phyloP scores from a whole-genome alignment of 2,888 invertebrate genomes.

The Andrena haemorrhoa region DNA sequence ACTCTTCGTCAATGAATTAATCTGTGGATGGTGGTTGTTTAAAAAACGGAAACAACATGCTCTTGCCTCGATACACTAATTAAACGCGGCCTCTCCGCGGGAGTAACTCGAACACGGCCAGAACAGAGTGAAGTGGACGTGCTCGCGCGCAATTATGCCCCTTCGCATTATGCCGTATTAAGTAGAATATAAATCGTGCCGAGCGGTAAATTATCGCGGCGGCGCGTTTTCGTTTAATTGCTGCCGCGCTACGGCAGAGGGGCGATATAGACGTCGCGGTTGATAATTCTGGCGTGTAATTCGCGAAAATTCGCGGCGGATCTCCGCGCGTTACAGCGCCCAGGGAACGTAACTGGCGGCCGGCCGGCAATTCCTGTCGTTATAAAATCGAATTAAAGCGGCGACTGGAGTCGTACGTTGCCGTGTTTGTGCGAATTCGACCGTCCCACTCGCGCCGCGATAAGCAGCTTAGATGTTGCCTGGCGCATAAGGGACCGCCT shows the following conservation, averaged over 20 bases:
- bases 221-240: slow-evolving; percentile 56
- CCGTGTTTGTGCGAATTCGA: slow-evolving; percentile 49
- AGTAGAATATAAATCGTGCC: slow-evolving; percentile 52
- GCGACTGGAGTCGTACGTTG: slow-evolving; percentile 18
- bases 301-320: slow-evolving; percentile 48
- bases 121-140: not conserved
- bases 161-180: slow-evolving; percentile 29
- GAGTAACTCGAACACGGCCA: not conserved
- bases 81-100: not conserved
- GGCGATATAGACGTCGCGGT: slow-evolving; percentile 20
- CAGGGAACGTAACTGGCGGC: slow-evolving; percentile 40
- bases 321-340: slow-evolving; percentile 36
- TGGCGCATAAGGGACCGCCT: not conserved
- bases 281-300: slow-evolving; percentile 50
- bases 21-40: too few relatives aligned
- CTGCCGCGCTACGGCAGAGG: not conserved
- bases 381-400: slow-evolving; percentile 57
- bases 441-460: not conserved
- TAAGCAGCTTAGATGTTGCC: slow-evolving; percentile 5
- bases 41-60: not conserved
- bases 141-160: slow-evolving; percentile 13
- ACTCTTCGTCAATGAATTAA: too few relatives aligned
- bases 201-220: slow-evolving; percentile 52
- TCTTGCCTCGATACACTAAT: not conserved
- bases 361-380: slow-evolving; percentile 24